Base-by-base conservation (phyloP, 2,113 vertebrate species). In the Callipepla squamata region DNA sequence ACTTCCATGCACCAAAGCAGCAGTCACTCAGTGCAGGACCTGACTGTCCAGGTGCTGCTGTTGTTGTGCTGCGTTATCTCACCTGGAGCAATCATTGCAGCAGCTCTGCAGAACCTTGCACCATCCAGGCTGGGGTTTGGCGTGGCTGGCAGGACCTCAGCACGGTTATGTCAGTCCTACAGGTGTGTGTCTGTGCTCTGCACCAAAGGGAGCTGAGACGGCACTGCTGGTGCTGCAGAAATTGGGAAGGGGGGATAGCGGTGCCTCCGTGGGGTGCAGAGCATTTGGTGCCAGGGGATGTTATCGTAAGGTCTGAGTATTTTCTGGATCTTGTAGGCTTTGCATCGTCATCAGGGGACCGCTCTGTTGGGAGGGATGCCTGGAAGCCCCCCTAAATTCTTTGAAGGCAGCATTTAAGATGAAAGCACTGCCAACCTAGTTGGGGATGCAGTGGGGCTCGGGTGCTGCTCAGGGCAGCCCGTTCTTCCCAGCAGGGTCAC, bases 61-160 rank as follows among this genome's bases (percentile, higher is more conserved):
- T 20, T 69, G 66, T 48, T 20, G 69, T 5, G 69, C 38, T 2
- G 11, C n/a, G 61, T 17, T 22, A 7, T 58, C 23, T 1, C 2
- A 1, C 73, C 36, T 13, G 1, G 6, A 55, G 74, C 12, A 9
- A 69, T 45, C 1, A 1, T 5, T 50, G 45, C 80, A 7, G 74
- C 21, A 0, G 6, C 34, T 25, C 74, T 2, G 1, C 63, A 23
- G 15, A 55, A 66, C 48, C 77, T 85, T 91, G 79, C 75, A 20
- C 72, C 79, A 70, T 15, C 79, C 22, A 0, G 38, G 70, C 4
- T 72, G 3, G 16, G 59, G 55, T 47, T 82, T 63, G 13, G 85
- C 3, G 34, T 0, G 0, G 7, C 42, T 21, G 13, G 28, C 1
- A 0, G 3, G 32, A 16, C 16, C 51, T 14, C 48, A 44, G 20